phyloP scores from a whole-genome alignment of 2,113 vertebrate genomes.

The Hippocampus barbouri region DNA sequence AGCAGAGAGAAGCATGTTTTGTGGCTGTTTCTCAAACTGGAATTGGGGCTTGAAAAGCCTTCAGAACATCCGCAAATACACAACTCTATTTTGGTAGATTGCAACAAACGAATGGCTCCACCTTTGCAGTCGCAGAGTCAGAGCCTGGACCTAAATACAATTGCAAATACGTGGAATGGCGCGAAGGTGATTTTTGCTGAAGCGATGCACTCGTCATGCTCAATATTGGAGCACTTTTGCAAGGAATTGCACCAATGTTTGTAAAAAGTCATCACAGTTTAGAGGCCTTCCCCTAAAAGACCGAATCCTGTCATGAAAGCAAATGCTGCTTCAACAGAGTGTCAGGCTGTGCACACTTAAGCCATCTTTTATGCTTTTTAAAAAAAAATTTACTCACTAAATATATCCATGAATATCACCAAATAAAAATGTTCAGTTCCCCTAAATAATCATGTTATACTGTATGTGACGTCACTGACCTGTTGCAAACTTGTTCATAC shows the following conservation, averaged over 20 bases:
- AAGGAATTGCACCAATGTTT: neutral
- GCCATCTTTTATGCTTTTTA: too few relatives aligned
- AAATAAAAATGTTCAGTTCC: neutral
- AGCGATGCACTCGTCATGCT: neutral
- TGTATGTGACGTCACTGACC: neutral
- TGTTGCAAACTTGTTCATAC: neutral
- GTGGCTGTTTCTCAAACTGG: neutral
- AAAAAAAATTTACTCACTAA: neutral
- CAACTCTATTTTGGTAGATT: too few relatives aligned
- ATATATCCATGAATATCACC: neutral
- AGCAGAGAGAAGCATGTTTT: neutral
- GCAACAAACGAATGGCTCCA: neutral
- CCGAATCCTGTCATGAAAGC: too few relatives aligned
- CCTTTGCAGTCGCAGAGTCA: neutral
- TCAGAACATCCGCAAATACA: too few relatives aligned
- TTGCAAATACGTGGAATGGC: neutral
- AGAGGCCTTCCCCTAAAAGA: too few relatives aligned
- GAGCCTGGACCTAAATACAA: neutral
- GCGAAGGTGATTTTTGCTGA: neutral
- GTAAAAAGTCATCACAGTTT: too few relatives aligned
- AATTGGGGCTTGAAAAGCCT: too few relatives aligned
- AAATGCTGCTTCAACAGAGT: too few relatives aligned
- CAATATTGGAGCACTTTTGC: neutral
- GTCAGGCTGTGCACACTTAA: too few relatives aligned
- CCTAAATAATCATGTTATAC: neutral